Conservation (phyloP, 2,797 vertebrate genomes). For the Pipistrellus kuhlii region DNA sequence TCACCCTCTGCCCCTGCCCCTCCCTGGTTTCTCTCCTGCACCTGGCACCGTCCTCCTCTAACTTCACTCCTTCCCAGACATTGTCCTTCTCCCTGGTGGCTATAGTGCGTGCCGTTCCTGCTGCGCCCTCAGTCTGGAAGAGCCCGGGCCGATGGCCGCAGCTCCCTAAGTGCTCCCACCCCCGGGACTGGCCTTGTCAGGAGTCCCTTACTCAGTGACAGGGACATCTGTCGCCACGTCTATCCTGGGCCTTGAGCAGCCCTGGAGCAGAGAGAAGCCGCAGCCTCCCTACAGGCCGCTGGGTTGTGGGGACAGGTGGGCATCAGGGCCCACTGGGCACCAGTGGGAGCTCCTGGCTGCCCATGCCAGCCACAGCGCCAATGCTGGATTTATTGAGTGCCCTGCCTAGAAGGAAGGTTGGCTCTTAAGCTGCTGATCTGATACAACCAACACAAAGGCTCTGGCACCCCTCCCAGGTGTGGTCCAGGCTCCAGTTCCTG, state of each 20-base stretch:
- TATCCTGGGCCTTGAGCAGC: background rate
- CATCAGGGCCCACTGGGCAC: too few species aligned
- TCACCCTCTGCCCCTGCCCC: background rate
- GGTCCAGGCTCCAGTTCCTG: conserved; percentile 24
- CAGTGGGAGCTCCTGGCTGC: background rate
- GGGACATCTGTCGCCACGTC: accelerated
- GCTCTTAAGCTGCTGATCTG: too few species aligned
- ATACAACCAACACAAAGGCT: background rate
- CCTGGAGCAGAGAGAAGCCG: background rate
- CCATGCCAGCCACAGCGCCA: background rate
- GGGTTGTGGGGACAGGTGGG: background rate
- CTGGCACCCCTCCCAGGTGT: accelerated
- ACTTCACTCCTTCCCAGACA: accelerated
- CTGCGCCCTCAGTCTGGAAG: background rate
- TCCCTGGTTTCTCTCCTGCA: accelerated
- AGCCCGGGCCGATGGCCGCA: accelerated
- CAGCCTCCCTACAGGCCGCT: background rate
- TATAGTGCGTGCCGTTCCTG: accelerated
- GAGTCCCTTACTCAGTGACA: background rate
- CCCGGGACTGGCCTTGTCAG: background rate
- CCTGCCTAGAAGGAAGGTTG: background rate
- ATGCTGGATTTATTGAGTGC: background rate
- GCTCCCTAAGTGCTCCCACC: background rate
- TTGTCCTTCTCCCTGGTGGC: background rate
- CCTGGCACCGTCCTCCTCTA: accelerated